Conservation (phyloP, 1,140 invertebrate species). For the Diachasma alloeum region DNA sequence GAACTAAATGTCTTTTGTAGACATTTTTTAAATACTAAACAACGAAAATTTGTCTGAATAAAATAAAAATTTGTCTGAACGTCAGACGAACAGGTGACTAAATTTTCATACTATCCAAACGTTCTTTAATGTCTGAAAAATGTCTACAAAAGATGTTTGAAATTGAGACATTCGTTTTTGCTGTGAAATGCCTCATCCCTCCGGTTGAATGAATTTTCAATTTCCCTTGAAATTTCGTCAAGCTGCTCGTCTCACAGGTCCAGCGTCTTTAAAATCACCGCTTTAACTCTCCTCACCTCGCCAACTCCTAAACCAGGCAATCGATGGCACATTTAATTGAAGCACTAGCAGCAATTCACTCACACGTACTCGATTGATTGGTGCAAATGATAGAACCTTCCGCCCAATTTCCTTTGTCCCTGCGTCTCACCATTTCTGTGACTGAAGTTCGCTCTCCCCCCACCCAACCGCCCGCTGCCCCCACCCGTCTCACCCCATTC, state of each 20-base stretch:
- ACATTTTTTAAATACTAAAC: too few relatives aligned
- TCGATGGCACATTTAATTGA: conserved; percentile 29
- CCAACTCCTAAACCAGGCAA: neutral
- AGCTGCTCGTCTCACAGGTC: too few relatives aligned
- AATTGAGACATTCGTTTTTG: too few relatives aligned
- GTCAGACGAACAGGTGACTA: too few relatives aligned
- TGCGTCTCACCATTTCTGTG: neutral
- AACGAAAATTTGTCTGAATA: too few relatives aligned
- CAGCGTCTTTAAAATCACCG: neutral
- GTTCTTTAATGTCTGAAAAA: too few relatives aligned
- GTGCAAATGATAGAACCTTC: conserved; percentile 32
- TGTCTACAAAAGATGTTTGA: too few relatives aligned
- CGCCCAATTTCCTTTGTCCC: conserved; percentile 31
- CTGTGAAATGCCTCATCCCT: too few relatives aligned
- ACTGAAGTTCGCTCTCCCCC: neutral
- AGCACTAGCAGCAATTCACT: conserved; percentile 22
- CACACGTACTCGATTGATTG: conserved; percentile 27
- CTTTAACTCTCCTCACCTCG: neutral
- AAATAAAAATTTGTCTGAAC: too few relatives aligned
- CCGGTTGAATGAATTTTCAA: too few relatives aligned
- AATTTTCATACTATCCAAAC: too few relatives aligned
- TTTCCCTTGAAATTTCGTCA: too few relatives aligned
- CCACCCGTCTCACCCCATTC: neutral
- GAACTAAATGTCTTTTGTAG: neutral
- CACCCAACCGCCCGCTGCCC: neutral